Evolutionary conservation across 2,113 vertebrate species (phyloP).

Genomic region (Arvicanthis niloticus): DNA sequence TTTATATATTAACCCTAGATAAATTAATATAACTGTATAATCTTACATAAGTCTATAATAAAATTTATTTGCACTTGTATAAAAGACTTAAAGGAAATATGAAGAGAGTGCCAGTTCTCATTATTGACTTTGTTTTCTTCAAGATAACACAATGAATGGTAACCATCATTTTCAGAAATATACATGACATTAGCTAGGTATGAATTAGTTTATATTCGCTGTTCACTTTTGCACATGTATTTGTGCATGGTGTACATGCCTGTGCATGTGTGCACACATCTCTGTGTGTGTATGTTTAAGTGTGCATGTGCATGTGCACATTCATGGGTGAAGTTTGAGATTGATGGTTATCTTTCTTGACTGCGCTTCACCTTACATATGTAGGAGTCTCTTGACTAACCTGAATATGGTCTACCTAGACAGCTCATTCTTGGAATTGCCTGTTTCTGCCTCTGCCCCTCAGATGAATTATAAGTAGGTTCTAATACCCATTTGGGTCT

Average conservation of each 20-base stretch:
- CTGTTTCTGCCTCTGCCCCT: not conserved
- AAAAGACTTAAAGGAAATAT: not conserved
- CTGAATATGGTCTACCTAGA: too few relatives aligned
- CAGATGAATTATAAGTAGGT: not conserved
- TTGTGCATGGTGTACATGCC: not conserved
- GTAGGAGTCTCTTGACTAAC: not conserved
- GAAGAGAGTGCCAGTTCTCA: not conserved
- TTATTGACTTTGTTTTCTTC: constrained; percentile 23
- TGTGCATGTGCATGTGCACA: too few relatives aligned
- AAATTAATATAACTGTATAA: not conserved
- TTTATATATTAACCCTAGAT: not conserved
- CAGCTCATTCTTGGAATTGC: too few relatives aligned
- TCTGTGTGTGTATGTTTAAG: not conserved
- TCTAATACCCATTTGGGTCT: not conserved
- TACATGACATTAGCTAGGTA: not conserved
- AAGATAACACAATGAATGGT: constrained; percentile 16
- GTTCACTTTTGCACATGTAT: not conserved
- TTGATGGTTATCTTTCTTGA: not conserved
- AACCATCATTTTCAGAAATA: not conserved
- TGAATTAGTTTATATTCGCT: not conserved
- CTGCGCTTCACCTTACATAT: not conserved
- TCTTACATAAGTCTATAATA: not conserved
- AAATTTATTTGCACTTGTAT: constrained; percentile 1
- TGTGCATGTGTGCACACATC: not conserved
- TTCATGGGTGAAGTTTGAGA: too few relatives aligned